Percentiles rank a stretch among this genome's conserved stretches.
These are phyloP conservation scores for Chamaetylas fuelleborni DNA, from an alignment of 2,113 vertebrate species.

Conservation along the genomic window DNA sequence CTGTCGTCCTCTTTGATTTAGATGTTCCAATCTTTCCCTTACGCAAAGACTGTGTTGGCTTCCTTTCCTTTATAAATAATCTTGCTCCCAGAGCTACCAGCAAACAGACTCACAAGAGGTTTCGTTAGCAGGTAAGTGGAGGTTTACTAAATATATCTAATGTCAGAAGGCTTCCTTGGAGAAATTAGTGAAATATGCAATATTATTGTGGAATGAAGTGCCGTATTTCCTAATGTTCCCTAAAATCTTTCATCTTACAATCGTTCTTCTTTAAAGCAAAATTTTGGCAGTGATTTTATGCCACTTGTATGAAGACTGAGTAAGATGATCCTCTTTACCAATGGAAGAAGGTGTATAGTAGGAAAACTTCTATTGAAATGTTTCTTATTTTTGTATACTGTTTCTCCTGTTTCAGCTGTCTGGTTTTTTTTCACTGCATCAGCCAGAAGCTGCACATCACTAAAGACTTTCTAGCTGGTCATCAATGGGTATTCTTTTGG, in stretches of 20 bases:
- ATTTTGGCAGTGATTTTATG: background rate
- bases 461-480: background rate
- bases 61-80: conserved; percentile 47
- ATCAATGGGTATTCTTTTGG: background rate
- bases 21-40: conserved; percentile 49
- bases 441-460: background rate
- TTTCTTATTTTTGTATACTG: background rate
- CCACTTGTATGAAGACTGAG: background rate
- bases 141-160: conserved; percentile 28
- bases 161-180: background rate
- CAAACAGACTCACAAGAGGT: background rate
- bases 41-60: conserved; percentile 54
- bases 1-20: conserved; percentile 67
- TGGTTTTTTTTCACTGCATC: background rate
- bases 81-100: background rate
- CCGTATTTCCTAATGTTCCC: background rate
- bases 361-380: background rate
- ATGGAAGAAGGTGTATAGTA: background rate
- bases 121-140: conserved; percentile 67
- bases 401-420: background rate
- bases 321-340: background rate
- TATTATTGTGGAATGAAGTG: background rate
- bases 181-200: background rate
- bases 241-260: background rate
- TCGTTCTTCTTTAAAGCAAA: background rate